Base-by-base conservation (phyloP, 2,113 vertebrate genomes). In the Ophiodon elongatus region DNA sequence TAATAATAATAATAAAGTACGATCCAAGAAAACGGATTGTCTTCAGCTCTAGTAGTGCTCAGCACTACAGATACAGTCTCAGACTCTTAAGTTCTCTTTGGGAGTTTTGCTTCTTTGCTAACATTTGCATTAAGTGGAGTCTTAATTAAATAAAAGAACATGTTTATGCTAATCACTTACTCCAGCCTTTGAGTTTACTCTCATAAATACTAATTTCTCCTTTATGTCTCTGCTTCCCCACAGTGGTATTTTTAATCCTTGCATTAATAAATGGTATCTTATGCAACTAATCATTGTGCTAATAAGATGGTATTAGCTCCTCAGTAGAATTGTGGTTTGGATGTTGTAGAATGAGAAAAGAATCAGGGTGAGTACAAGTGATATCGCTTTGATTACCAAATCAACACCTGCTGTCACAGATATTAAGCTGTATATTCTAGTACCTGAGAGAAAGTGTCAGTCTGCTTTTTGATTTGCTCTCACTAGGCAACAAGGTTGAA, bases 91-190 rank as follows among this genome's bases (percentile, higher is more conserved):
- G 14, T 19, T 45, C 29, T 76, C 50, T 67, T 25, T 56, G 62
- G 45, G 45, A 76, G 25, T 25, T 45, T 62, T 45, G 13, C 68
- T 65, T 86, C 8, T 9, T 21, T 54, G 52, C 72, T 66, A 47
- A 73, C 29, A 60, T 82, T 89, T 73, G 0, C 41, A 77, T 64
- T 69, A 76, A 85, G 65, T 54, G 9, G 10, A 62, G 41, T 45
- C 63, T 41, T 64, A 41, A 70, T 66, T 35, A 78, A 90, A 78
- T 56, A 0, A 52, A 73, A 45, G 7, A 37, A 43, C 67, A 37
- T 60, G n/a, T 79, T 83, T 31, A 81, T 72, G 56, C 69, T 84
- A 79, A 87, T 86, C 35, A 0, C 52, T 66, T 63, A 7, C 37
- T 50, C 8, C 50, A 66, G 56, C 63, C 54, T 47, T 62, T 13